Base-by-base conservation (phyloP, 1,140 invertebrate genomes). In the Laodelphax striatellus region DNA sequence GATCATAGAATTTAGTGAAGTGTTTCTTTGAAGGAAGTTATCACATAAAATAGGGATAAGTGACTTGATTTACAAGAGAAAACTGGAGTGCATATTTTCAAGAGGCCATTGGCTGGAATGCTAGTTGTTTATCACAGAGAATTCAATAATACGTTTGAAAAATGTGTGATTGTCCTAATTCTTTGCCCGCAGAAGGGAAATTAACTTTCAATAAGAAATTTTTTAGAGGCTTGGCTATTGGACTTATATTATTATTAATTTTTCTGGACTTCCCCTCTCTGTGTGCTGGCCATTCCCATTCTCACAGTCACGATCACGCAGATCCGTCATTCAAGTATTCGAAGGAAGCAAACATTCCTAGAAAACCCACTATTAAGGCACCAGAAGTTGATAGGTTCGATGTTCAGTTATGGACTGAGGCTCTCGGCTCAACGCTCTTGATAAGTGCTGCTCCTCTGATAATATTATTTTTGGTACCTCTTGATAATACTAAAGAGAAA, bases 401-500 rank as follows among this genome's bases (percentile, higher is more conserved):
- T 61, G 70, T 68, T 19, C 76, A 80, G 57, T 75, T 93, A 41
- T 91, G 92, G 81, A 61, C 88, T n/a, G 80, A 88, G 72, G 90
- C 92, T 3, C 80, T 94, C 68, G 82, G 82, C 10, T 92, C 94
- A 1, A 98, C 96, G 0, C 68, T 96, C 10, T 76, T 96, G 42
- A 97, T 99, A 66, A 97, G 94, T 73, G 80, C 89, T 52, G 92
- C 92, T 13, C 97, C 97, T 1, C 94, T 95, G 70, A 76, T 98
- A 17, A 88, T 99, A 61, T 78, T 99, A 1, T 91, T 96, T 68
- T 83, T 96, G 58, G 92, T 99, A 66, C 96, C 95, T 0, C 76
- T 98, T 53, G 87, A 94, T 68, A 93, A 94, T 65, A 86, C 83
- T 34, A 82, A 84, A 53, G 85, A 92, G 69, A 85, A 87, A 68